Conservation (phyloP, 2,888 invertebrate genomes). For the Heterodera filipjevi region DNA sequence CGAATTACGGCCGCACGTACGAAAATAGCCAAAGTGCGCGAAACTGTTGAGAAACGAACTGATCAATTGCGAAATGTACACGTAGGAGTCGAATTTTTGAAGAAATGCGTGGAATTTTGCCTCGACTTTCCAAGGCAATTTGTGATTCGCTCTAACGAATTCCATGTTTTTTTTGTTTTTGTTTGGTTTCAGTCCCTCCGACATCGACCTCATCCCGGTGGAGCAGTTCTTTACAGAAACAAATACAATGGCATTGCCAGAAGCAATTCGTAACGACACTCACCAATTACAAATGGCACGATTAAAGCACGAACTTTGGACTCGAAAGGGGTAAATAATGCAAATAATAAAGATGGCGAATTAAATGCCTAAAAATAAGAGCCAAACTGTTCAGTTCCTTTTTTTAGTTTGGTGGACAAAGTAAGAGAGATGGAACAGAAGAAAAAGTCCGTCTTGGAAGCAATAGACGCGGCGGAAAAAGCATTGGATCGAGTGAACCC, state of each 20-base stretch:
- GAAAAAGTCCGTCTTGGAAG: neutral
- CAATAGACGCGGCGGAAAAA: slow-evolving; percentile 7
- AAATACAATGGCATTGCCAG: neutral
- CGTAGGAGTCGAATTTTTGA: slow-evolving; percentile 52
- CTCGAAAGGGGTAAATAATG: slow-evolving; percentile 13
- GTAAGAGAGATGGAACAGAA: slow-evolving; percentile 14
- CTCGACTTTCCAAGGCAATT: slow-evolving; percentile 44
- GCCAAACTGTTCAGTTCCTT: neutral
- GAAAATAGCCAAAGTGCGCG: slow-evolving; percentile 15
- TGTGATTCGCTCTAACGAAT: slow-evolving; percentile 33
- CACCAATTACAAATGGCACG: slow-evolving; percentile 19
- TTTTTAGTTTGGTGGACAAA: slow-evolving; percentile 3
- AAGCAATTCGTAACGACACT: neutral
- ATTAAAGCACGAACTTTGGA: slow-evolving; percentile 12
- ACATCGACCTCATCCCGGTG: slow-evolving; percentile 27
- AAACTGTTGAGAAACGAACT: slow-evolving; percentile 46
- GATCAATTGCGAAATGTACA: slow-evolving; percentile 53
- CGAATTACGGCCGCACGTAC: slow-evolving; percentile 29
- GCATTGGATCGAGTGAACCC: neutral
- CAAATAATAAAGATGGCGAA: neutral
- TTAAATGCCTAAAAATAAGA: no score
- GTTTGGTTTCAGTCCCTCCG: slow-evolving; percentile 12
- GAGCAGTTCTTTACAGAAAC: slow-evolving; percentile 21
- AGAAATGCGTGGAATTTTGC: slow-evolving; percentile 51
- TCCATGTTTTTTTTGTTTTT: neutral